Conservation (phyloP, 2,797 vertebrate genomes). For the Anabas testudineus region DNA sequence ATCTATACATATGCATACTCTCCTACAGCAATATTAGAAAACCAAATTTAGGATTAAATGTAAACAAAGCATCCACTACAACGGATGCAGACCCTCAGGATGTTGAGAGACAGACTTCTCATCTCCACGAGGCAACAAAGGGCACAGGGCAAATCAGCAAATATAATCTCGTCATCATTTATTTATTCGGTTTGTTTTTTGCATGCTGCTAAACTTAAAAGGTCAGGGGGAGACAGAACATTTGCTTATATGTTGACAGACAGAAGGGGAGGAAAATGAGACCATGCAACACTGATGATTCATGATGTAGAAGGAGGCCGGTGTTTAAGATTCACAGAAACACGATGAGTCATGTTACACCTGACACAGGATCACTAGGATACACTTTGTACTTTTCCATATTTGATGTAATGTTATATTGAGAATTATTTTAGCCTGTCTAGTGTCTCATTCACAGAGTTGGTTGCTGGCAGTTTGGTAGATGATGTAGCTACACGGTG, state of each 20-base stretch:
- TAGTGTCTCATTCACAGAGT: conserved; percentile 22
- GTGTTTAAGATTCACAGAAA: conserved; percentile 30
- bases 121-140: conserved; percentile 45
- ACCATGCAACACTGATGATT: conserved; percentile 20
- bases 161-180: conserved; percentile 69
- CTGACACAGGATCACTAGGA: conserved; percentile 8
- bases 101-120: conserved; percentile 19
- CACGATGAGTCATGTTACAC: conserved; percentile 27
- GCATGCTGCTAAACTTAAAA: conserved; percentile 59
- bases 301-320: conserved; percentile 4
- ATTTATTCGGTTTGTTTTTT: conserved; percentile 68
- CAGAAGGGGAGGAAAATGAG: conserved; percentile 2
- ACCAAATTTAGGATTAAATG: neutral
- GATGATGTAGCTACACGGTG: conserved; percentile 23
- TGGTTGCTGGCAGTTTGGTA: conserved; percentile 24
- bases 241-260: conserved; percentile 38
- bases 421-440: conserved; percentile 15
- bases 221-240: conserved; percentile 55
- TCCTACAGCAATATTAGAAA: neutral
- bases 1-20: neutral
- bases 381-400: conserved; percentile 14
- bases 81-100: conserved; percentile 7
- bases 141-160: conserved; percentile 62
- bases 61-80: conserved; percentile 6
- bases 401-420: conserved; percentile 6